Conservation (phyloP, 2,113 vertebrate genomes). For the Nibea coibor region DNA sequence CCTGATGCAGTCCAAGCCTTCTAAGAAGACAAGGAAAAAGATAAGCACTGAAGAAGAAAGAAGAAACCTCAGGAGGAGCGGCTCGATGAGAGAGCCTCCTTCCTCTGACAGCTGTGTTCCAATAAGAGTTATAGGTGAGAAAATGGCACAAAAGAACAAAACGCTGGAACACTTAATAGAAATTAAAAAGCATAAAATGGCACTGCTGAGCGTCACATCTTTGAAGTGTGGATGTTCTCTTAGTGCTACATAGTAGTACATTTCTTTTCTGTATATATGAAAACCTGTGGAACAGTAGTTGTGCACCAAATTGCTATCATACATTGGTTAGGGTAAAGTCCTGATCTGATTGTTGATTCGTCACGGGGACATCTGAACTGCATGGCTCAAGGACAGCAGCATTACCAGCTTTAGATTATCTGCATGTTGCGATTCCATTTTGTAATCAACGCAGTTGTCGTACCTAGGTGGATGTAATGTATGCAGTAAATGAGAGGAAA, state of each 20-base stretch:
- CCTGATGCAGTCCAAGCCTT: conserved; percentile 19
- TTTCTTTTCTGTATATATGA: too few species aligned
- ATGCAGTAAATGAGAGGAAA: too few species aligned
- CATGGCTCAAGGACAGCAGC: too few species aligned
- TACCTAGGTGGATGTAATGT: too few species aligned
- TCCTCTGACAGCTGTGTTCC: conserved; percentile 33
- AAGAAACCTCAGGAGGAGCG: conserved; percentile 35
- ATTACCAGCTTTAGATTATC: too few species aligned
- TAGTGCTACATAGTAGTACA: neutral
- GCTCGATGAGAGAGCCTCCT: conserved; percentile 15
- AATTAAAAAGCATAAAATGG: neutral
- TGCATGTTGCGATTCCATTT: too few species aligned
- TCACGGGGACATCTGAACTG: too few species aligned
- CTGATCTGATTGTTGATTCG: too few species aligned
- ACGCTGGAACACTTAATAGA: neutral
- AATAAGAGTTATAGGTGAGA: neutral
- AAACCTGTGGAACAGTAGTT: too few species aligned
- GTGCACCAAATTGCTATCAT: too few species aligned
- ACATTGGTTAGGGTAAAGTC: too few species aligned
- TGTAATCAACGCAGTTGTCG: too few species aligned
- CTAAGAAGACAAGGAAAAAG: conserved; percentile 40
- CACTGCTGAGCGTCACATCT: neutral
- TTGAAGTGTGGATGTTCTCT: neutral
- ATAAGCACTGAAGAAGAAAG: conserved; percentile 40
- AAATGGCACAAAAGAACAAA: neutral